Conservation (phyloP, 2,113 vertebrate species). For the Manacus vitellinus region DNA sequence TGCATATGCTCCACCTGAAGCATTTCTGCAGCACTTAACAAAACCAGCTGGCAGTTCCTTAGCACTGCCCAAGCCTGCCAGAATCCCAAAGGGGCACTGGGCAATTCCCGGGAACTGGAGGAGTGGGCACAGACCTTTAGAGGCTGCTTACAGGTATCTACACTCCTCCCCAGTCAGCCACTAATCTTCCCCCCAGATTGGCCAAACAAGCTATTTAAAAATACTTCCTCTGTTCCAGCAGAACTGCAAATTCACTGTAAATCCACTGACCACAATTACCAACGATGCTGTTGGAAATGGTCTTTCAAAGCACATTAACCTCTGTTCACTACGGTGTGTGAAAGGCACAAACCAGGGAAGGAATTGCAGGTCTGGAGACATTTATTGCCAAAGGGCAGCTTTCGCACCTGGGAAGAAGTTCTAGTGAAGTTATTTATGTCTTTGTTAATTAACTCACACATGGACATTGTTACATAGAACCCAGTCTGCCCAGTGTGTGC, state of each 20-base stretch:
- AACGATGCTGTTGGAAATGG: neutral
- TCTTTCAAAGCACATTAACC: neutral
- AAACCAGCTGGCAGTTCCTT: neutral
- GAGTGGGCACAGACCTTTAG: neutral
- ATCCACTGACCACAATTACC: neutral
- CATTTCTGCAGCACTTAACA: neutral
- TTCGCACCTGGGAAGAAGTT: neutral
- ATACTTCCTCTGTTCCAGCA: neutral
- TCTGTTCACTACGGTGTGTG: neutral
- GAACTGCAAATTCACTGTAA: neutral
- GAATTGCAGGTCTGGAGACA: neutral
- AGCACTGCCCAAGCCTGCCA: neutral
- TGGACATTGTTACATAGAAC: neutral
- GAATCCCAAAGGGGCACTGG: neutral
- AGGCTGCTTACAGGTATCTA: neutral
- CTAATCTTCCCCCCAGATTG: neutral
- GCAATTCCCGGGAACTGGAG: neutral
- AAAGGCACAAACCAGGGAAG: neutral
- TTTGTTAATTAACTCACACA: neutral
- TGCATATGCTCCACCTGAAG: neutral
- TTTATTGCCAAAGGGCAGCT: neutral
- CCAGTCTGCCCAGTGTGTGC: rapidly evolving
- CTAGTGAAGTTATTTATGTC: neutral
- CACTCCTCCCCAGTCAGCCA: neutral
- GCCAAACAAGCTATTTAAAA: neutral